Conservation (phyloP, 1,140 invertebrate species). For the Calephelis nemesis region DNA sequence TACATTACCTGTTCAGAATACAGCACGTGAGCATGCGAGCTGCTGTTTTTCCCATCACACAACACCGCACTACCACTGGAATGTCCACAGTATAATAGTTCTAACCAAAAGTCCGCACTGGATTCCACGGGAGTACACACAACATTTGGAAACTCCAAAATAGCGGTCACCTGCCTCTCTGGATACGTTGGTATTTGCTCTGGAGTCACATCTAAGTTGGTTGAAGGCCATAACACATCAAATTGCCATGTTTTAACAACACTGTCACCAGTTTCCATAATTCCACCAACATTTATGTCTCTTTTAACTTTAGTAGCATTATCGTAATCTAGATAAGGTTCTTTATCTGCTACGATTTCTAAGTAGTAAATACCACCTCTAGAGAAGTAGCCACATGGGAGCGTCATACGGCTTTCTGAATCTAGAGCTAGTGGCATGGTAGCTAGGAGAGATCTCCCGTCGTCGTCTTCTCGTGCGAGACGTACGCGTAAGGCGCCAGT, state of each 20-base stretch:
- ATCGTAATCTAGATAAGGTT: conserved; percentile 70
- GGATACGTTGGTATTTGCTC: conserved; percentile 89
- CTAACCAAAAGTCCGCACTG: conserved; percentile 85
- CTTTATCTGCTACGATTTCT: conserved; percentile 64
- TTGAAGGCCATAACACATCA: conserved; percentile 89
- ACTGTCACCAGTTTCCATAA: conserved; percentile 66
- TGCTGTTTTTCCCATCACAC: conserved; percentile 72
- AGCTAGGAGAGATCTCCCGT: conserved; percentile 82
- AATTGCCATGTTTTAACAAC: conserved; percentile 80
- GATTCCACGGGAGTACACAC: conserved; percentile 82
- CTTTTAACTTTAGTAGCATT: conserved; percentile 55
- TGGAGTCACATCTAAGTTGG: conserved; percentile 84
- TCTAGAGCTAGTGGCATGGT: conserved; percentile 82
- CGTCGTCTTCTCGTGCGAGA: conserved; percentile 76
- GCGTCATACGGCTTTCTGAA: conserved; percentile 74
- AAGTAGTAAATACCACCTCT: conserved; percentile 81
- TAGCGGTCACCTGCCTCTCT: conserved; percentile 84
- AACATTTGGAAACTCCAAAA: conserved; percentile 85
- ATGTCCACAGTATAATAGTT: conserved; percentile 88
- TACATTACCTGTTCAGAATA: conserved; percentile 70
- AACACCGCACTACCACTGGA: conserved; percentile 73
- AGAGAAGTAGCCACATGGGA: conserved; percentile 86
- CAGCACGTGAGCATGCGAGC: conserved; percentile 67
- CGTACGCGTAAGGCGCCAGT: conserved; percentile 53
- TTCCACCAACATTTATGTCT: conserved; percentile 49